Base-by-base conservation (phyloP, 2,113 vertebrate genomes). In the Ptilonorhynchus violaceus region DNA sequence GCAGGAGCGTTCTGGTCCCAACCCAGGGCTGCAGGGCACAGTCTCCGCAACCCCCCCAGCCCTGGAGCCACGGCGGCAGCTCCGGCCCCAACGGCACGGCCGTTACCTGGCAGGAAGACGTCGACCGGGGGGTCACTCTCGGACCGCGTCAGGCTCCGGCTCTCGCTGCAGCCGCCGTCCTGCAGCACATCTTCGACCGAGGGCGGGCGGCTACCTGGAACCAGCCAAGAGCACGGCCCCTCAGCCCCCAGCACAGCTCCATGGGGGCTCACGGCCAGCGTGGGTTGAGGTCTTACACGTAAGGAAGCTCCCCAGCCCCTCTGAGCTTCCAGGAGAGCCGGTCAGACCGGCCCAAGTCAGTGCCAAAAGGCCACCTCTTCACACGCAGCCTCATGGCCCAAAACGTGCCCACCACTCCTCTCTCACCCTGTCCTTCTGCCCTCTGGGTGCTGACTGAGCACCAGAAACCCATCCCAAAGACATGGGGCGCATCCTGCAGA, bases 171-270 rank as follows among this genome's bases (percentile, higher is more conserved):
- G 98, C 98, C 97, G 83, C 98, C 98, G 21, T 99, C 99, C 83
- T 99, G 98, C 72, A 99, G 96, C 67, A 99, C 98, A 0, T 99
- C 98, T 55, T 97, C 98, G 0, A 98, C 97, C 3, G 99, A 98
- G 23, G 98, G 98, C 1, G 98, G 97, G 70, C 96, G 97, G 97
- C 98, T 98, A 42, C 98, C 99, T 99, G 88, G 11, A 52, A 68
- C 30, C 70, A 39, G 68, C 19, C 47, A 1, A 68, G 37, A 90
- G 50, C 2, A 1, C 25, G 20, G 88, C 37, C 75, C 52, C 56
- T 97, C 74, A 97, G 95, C 4, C 11, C 52, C 75, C 39, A 14
- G 28, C 15, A 42, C 27, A 2, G 52, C 63, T 7, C 37, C 6
- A 2, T 2, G 10, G 72, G 41, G 5, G 15, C 47, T 21, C 8